Base-by-base conservation (phyloP, 64 coral and sea anemone species). In the Actinia tenebrosa region DNA sequence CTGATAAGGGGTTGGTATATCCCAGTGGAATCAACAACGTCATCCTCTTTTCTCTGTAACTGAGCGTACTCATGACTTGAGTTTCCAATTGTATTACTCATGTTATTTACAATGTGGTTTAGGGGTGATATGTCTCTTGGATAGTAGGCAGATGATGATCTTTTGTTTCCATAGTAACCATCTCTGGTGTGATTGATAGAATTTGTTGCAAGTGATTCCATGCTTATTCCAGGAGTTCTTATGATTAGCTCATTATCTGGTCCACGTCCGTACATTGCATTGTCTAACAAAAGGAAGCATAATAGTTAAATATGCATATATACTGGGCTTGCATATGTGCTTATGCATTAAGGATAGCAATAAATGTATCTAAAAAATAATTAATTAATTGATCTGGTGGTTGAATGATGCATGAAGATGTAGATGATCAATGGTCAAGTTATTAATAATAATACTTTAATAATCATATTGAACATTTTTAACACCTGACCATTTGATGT, bases 221-320 rank as follows among this genome's bases (percentile, higher is more conserved):
- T 53, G 45, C 79, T 81, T 47, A 81, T 20, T 17, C 44, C 79
- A 5, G 79, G 79, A 22, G 79, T 81, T 37, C 44, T 47, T 9
- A 81, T 81, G 79, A 81, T 81, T 22, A 81, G 79, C 45, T 81
- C 79, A n/a, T 81, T 81, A 53, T 81, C 79, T 19, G 79, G 79
- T 45, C 79, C 79, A 50, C 79, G 79, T 20, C 22, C 79, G 3
- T 81, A 81, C 50, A 53, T 50, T 17, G 46, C 79, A 81, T 81
- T 81, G 19, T 81, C 79, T 81, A 3, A 6, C 11, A n/a, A 23
- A 18, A 81, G 50, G 19, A 53, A 20, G 53, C 4, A 52, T 3
- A 4, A 53, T 16, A 2, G 16, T 3, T 19, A 13, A 64, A 19
- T 30, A 26, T 78, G 23, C 75, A 78, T 18, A 30, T 78, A 5